These are phyloP conservation scores for Antheraea assamensis DNA, from an alignment of 2,888 invertebrate species.

Conservation along the genomic window DNA sequence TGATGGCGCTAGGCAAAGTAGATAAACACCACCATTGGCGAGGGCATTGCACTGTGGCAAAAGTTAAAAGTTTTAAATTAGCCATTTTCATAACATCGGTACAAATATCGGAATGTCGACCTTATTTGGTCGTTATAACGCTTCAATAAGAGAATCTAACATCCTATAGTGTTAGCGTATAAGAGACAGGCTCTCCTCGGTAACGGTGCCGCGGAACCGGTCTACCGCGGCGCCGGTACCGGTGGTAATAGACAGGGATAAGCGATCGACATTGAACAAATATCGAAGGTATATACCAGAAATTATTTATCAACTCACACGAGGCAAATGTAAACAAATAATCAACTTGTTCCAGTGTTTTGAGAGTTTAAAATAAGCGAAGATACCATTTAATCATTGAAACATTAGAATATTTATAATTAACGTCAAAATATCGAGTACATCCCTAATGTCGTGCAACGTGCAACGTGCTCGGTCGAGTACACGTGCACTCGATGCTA, in stretches of 20 bases:
- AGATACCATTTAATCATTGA: neutral
- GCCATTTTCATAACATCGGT: slow-evolving; percentile 23
- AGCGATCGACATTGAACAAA: neutral
- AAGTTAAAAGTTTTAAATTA: slow-evolving; percentile 29
- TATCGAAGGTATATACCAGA: neutral
- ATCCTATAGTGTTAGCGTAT: slow-evolving; percentile 28
- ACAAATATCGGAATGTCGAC: slow-evolving; percentile 23
- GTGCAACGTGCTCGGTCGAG: slow-evolving; percentile 25
- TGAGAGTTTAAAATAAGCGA: neutral
- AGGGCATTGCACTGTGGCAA: slow-evolving; percentile 33
- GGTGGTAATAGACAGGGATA: slow-evolving; percentile 27
- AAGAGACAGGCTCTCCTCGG: slow-evolving; percentile 32
- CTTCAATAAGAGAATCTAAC: slow-evolving; percentile 21
- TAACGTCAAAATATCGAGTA: neutral
- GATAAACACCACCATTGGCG: neutral
- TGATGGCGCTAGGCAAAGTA: neutral
- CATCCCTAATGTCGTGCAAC: slow-evolving; percentile 24
- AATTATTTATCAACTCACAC: neutral
- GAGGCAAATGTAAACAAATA: neutral
- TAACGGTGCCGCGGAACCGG: slow-evolving; percentile 62
- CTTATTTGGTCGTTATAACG: slow-evolving; percentile 30
- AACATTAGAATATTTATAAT: neutral
- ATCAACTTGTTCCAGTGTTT: neutral
- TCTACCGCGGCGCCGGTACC: slow-evolving; percentile 36
- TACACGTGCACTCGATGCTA: slow-evolving; percentile 30